Percentiles rank a stretch among this genome's conserved stretches.
phyloP scores from a whole-genome alignment of 2,888 invertebrate species.

The Diploptera punctata region DNA sequence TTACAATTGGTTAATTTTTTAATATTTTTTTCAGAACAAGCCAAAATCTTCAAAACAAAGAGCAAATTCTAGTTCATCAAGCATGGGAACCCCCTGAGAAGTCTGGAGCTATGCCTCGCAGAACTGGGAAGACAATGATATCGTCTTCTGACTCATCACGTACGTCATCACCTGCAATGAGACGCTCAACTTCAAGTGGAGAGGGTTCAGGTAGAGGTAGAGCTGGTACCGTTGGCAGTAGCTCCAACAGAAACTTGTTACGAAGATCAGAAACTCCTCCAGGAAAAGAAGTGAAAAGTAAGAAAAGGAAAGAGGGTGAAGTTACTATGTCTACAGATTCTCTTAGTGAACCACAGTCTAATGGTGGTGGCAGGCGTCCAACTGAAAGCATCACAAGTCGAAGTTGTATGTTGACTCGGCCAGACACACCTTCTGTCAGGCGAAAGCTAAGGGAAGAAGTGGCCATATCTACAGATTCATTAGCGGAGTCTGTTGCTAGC shows the following conservation, averaged over 20 bases:
- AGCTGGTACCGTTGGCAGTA: constrained; percentile 13
- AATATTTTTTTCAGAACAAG: constrained; percentile 34
- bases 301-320: constrained; percentile 30
- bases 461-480: constrained; percentile 53
- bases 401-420: constrained; percentile 54
- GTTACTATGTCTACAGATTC: constrained; percentile 39
- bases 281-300: constrained; percentile 20
- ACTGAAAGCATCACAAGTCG: constrained; percentile 43
- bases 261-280: constrained; percentile 29
- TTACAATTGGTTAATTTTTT: too few relatives aligned
- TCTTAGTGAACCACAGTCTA: constrained; percentile 31
- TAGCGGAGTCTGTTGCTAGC: constrained; percentile 48
- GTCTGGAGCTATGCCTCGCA: constrained; percentile 32
- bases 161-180: constrained; percentile 70
- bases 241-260: background rate
- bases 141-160: constrained; percentile 72
- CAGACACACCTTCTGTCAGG: constrained; percentile 54
- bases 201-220: constrained; percentile 24
- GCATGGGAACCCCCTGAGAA: constrained; percentile 39
- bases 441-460: constrained; percentile 40
- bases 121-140: constrained; percentile 54
- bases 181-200: constrained; percentile 50
- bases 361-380: constrained; percentile 18
- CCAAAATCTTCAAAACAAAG: constrained; percentile 39
- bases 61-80: constrained; percentile 34